Conservation (phyloP, 1,140 invertebrate species). For the Ceratosolen fusciceps region DNA sequence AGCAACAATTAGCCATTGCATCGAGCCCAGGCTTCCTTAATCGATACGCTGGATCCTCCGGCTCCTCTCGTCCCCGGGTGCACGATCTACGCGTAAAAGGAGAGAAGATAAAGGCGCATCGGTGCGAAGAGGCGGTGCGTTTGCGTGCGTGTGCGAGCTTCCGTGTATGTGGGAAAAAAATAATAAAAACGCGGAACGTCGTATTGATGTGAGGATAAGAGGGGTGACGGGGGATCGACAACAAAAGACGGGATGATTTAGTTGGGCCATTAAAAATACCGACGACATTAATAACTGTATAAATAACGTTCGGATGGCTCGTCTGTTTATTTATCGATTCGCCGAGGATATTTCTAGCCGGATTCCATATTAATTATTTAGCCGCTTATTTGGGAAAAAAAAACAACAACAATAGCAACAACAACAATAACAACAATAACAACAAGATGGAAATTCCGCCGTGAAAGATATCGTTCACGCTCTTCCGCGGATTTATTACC, state of each 20-base stretch:
- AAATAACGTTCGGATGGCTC: not conserved
- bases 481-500: slow-evolving; percentile 20
- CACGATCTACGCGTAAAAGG: not conserved
- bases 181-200: too few species aligned
- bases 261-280: not conserved
- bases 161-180: too few species aligned
- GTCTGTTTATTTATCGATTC: slow-evolving; percentile 28
- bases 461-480: slow-evolving; percentile 15
- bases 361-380: slow-evolving; percentile 32
- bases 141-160: too few species aligned
- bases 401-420: not conserved
- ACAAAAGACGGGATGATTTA: not conserved
- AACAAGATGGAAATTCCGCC: not conserved
- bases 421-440: not conserved
- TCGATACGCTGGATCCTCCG: too few species aligned
- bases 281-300: slow-evolving; percentile 25
- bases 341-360: slow-evolving; percentile 1
- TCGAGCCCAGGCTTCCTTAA: too few species aligned
- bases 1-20: too few species aligned
- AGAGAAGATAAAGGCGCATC: too few species aligned
- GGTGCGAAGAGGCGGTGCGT: too few species aligned
- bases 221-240: not conserved
- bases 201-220: too few species aligned
- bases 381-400: slow-evolving; percentile 16
- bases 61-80: not conserved